Percentiles rank a stretch among this genome's conserved stretches.
Evolutionary conservation across 1,140 invertebrate genomes (phyloP).

Genomic region (Augochlora pura): DNA sequence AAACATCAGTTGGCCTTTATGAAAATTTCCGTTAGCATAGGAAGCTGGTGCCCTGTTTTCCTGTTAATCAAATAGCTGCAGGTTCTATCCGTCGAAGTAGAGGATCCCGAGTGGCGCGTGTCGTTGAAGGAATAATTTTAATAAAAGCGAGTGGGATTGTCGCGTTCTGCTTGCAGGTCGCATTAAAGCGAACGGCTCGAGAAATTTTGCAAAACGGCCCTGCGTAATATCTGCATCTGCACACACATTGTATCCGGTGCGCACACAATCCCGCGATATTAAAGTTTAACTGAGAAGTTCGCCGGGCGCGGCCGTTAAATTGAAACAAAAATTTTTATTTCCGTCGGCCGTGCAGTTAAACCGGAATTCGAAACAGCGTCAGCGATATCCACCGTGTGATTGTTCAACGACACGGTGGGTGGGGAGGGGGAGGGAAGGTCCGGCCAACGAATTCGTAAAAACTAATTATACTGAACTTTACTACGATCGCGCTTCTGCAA

Average conservation of each 20-base stretch:
- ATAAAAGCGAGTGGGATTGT: too few relatives aligned
- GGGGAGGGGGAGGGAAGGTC: too few relatives aligned
- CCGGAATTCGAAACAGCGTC: neutral
- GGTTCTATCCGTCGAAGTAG: too few relatives aligned
- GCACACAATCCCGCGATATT: neutral
- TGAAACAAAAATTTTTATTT: neutral
- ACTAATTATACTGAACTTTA: conserved; percentile 5
- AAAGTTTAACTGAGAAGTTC: conserved; percentile 23
- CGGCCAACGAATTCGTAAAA: neutral
- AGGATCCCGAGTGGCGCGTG: too few relatives aligned
- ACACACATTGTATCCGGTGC: neutral
- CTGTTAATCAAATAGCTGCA: too few relatives aligned
- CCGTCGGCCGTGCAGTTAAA: neutral
- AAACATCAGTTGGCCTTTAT: too few relatives aligned
- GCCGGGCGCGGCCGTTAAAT: neutral
- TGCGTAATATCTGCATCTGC: neutral
- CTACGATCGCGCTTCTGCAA: too few relatives aligned
- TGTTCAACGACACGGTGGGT: neutral
- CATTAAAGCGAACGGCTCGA: neutral
- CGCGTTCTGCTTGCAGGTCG: too few relatives aligned
- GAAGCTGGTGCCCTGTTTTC: too few relatives aligned
- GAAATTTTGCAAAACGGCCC: neutral
- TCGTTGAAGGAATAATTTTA: too few relatives aligned
- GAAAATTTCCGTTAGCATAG: too few relatives aligned
- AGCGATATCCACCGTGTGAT: neutral